Base-by-base conservation (phyloP, 1,140 invertebrate species). In the Magallana ariakensis region DNA sequence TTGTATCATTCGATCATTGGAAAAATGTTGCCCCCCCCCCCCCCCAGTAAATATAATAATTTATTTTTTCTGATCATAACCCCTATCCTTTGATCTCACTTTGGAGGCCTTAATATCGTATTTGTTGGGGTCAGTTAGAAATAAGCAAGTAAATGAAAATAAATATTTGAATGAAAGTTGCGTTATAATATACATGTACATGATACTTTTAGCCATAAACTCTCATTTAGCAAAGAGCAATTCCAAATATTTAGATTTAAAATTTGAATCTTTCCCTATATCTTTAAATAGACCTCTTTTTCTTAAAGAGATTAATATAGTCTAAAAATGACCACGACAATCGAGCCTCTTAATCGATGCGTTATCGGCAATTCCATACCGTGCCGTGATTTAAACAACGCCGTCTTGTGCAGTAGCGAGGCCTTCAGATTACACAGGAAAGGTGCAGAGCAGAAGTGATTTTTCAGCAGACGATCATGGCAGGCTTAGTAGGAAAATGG, bases 401-500 rank as follows among this genome's bases (percentile, higher is more conserved):
- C 66, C 66, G 58, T 33, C 22, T 46, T 46, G 5, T 46, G 33
- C 66, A 33, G 33, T 75, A 75, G 13, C 22, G 11, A 22, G 22
- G 66, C 66, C 19, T 26, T 13, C 26, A 10, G 13, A 8, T 26
- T 26, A 9, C 22, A 75, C 22, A 33, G 66, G 33, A 75, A 75
- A 26, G 66, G 11, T 75, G 33, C 66, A 75, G 66, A 75, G 66
- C 66, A 11, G 66, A 75, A 4, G 66, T 22, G 66, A 26, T 26
- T 70, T 75, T 75, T 75, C 19, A 75, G 66, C 66, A 33, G 22
- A 75, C 22, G 66, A 75, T 26, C 19, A 88, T 88, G 87, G 87
- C 80, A 82, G 58, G 87, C 53, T 62, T 90, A 54, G 84, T 88
- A 16, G 89, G 89, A 84, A 88, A 85, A 81, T 90, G 89, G 89